phyloP scores from a whole-genome alignment of 2,888 invertebrate genomes.

The Perizoma flavofasciatum region DNA sequence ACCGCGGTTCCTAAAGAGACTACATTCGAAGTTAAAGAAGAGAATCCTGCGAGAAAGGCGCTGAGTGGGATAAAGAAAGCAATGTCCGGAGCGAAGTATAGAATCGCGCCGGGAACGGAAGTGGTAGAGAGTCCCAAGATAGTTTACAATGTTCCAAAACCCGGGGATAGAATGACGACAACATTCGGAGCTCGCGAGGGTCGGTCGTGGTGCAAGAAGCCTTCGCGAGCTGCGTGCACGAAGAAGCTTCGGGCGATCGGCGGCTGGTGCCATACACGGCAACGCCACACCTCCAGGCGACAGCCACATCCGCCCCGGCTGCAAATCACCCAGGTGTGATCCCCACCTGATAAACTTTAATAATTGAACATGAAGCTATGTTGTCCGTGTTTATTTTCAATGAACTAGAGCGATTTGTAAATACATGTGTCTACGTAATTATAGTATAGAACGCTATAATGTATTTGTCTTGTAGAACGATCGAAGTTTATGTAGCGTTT shows the following conservation, averaged over 20 bases:
- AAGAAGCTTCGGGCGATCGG: slow-evolving; percentile 58
- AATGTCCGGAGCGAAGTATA: slow-evolving; percentile 68
- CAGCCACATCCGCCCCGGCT: slow-evolving; percentile 64
- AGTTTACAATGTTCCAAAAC: slow-evolving; percentile 71
- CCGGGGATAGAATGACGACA: slow-evolving; percentile 74
- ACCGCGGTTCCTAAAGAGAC: slow-evolving; percentile 65
- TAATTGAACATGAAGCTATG: slow-evolving; percentile 33
- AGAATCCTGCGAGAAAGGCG: slow-evolving; percentile 60
- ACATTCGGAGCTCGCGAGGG: slow-evolving; percentile 71
- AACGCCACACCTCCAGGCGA: slow-evolving; percentile 61
- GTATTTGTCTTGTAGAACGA: slow-evolving; percentile 64
- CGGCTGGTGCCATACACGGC: slow-evolving; percentile 63
- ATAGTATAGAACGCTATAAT: slow-evolving; percentile 33
- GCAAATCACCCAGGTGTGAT: slow-evolving; percentile 81
- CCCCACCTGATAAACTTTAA: slow-evolving; percentile 39
- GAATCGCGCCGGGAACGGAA: slow-evolving; percentile 66
- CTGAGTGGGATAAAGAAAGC: slow-evolving; percentile 69
- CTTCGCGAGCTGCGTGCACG: slow-evolving; percentile 59
- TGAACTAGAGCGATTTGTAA: slow-evolving; percentile 26
- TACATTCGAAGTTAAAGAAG: slow-evolving; percentile 58
- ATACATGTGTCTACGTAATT: slow-evolving; percentile 16
- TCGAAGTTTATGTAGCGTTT: slow-evolving; percentile 71
- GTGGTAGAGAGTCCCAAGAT: slow-evolving; percentile 74
- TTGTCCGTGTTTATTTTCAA: slow-evolving; percentile 25
- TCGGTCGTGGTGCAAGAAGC: slow-evolving; percentile 62